Conservation (phyloP, 2,888 invertebrate species). For the Eurois occulta region DNA sequence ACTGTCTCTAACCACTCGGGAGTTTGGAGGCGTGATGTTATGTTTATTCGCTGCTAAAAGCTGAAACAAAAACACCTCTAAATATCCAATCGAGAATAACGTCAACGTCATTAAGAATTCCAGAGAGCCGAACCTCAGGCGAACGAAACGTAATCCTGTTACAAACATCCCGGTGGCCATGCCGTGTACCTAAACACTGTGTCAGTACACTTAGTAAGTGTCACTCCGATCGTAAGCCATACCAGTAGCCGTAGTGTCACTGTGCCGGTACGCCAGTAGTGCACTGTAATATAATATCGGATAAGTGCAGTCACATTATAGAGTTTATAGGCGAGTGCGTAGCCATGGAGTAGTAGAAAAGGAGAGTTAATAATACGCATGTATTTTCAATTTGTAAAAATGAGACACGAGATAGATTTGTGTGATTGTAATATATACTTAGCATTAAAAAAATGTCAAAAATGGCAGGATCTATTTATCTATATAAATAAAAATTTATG, state of each 20-base stretch:
- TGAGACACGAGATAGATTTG: not conserved
- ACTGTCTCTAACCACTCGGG: not conserved
- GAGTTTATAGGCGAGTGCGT: slow-evolving; percentile 67
- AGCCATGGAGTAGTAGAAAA: not conserved
- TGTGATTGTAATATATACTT: not conserved
- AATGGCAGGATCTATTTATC: not conserved
- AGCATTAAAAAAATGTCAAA: not conserved
- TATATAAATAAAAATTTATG: not conserved
- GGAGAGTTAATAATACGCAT: not conserved
- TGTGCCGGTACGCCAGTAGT: slow-evolving; percentile 17
- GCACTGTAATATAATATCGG: slow-evolving; percentile 47
- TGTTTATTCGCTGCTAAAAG: not conserved
- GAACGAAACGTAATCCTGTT: slow-evolving; percentile 47
- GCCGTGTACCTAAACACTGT: slow-evolving; percentile 41
- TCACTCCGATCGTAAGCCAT: slow-evolving; percentile 59
- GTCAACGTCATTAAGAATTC: slow-evolving; percentile 20
- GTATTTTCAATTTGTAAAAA: not conserved
- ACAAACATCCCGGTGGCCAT: slow-evolving; percentile 27
- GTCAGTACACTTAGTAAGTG: slow-evolving; percentile 59
- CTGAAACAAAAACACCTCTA: not conserved
- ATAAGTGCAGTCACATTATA: slow-evolving; percentile 64
- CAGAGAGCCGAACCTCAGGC: slow-evolving; percentile 21
- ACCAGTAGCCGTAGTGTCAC: slow-evolving; percentile 32
- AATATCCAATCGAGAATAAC: slow-evolving; percentile 18
- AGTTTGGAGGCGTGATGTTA: not conserved